Evolutionary conservation across 1,140 invertebrate species (phyloP), one percentile per base, ranked within the genome.

Genomic region (Drosophila eugracilis): DNA sequence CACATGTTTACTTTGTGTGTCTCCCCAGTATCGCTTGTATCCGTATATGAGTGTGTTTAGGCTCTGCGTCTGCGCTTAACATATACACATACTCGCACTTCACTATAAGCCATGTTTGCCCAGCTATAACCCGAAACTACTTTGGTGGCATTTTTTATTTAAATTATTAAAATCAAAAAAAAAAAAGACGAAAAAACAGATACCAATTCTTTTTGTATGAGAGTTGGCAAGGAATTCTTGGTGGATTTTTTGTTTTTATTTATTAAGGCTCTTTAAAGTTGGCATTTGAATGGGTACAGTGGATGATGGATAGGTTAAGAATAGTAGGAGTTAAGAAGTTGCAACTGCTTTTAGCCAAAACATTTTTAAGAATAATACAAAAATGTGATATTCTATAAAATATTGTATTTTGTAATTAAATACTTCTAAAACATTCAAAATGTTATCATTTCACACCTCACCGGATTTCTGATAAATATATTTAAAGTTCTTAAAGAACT

Each of bases 61-160:
- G 81, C 67, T 69, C 81, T 80, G 80, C 71, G 76, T 78, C 76
- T 79, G 76, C 72, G 76, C 76, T 74, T 79, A 57, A 58, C 75
- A 32, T 50, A 39, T 9, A 65, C 52, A 55, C 28, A 67, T 32
- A 45, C 50, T 49, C 15, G 49, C 55, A 69, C 49, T 49, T 48
- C 22, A 71, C 55, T 50, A 45, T 55, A 77, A 77, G 78, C 47
- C 67, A 49, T 76, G 63, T 67, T 67, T 67, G 63, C 63, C 63
- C 62, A 67, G 63, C 63, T 66, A 67, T 67, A 67, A 66, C 36
- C 71, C 70, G 44, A 75, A 75, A 88, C 81, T 66, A 88, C 77
- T 85, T 76, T 81, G 81, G 81, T 85, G 81, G 81, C 69, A 86
- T 86, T 76, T 75, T 86, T 69, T 86, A 77, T 85, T 85, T 81